Evolutionary conservation across 2,888 invertebrate genomes (phyloP), one percentile per base, ranked within the genome.

Genomic region (Bugulina stolonifera): DNA sequence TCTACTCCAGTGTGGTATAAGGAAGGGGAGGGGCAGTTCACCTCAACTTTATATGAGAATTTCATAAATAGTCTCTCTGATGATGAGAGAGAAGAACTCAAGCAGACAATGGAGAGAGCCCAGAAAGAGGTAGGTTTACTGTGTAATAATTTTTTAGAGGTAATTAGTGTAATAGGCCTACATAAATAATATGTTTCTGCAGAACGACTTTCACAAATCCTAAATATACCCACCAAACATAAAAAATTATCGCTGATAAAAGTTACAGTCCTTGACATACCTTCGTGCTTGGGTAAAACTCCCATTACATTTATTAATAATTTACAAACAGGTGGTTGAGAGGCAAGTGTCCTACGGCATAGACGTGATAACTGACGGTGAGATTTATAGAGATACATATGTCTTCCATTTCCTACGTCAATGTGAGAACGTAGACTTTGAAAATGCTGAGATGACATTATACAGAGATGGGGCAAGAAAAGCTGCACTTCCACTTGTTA

Each of bases 331-430:
- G 43, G 35, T 23, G 22, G 54, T 73, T 14, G 34, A 32, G 5
- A 71, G 72, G 25, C 73, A 73, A 72, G 54, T n/a, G 22, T 54
- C 27, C 5, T 29, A 69, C 2, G 73, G 72, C 3, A 52, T 73
- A 2, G 73, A 73, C 32, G 72, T 73, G 18, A 52, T 73, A 54
- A 73, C 73, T 27, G 73, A 73, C 69, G 73, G 73, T 3, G 73
- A 73, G 52, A 35, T 73, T n/a, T 22, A 27, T 23, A 23, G 73
- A 34, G 73, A 73, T 29, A 73, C 72, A 34, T 73, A 73, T 35
- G 69, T 73, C 23, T 72, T 25, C 54, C 54, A 64, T 34, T 73
- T 73, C 54, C 43, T 43, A 43, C 43, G 43, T 43, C 43, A 43
- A 5, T 43, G 43, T 43, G 43, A 73, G n/a, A 71, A 71, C 3